Evolutionary conservation across 2,888 invertebrate genomes (phyloP), one percentile per base, ranked within the genome.

Genomic region (Yponomeuta sedellus): DNA sequence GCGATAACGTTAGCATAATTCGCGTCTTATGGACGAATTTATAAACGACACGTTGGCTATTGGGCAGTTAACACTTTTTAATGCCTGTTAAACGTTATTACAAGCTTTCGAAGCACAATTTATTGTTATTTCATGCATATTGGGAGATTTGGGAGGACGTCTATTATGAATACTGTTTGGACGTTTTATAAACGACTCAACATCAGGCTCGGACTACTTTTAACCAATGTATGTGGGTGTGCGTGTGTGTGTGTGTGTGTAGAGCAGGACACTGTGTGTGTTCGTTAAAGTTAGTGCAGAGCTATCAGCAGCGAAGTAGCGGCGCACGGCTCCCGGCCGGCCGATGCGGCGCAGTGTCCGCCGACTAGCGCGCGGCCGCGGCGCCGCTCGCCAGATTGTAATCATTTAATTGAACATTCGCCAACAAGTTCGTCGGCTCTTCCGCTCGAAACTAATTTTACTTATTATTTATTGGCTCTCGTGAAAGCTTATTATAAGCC

Each of bases 361-460:
- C 22, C 20, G 22, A 12, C 22, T 59, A 20, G 59, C 57, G 56
- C n/a, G 19, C 57, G 56, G 16, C n/a, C 69, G 62, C 67, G 67
- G 66, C 68, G 66, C 69, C 68, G 69, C 72, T 72, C 73, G 73
- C 67, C 57, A 68, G 73, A 72, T 72, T 67, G 68, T 71, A 52
- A 71, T 73, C 73, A 66, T 67, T 66, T 70, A 72, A 72, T 72
- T 70, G 70, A 66, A 66, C 66, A 62, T 44, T 62, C 62, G 62
- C 62, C 34, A 62, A 69, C 70, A 68, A 67, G 69, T 66, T 66
- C 62, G 62, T 62, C 59, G 59, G 34, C 62, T n/a, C 62, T 62
- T 62, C 62, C 62, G 62, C 62, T 62, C 19, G n/a, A 16, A 34
- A 34, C 62, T 62, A 62, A 62, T 62, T 62, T 16, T 16, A 40